These are phyloP conservation scores for Orius laevigatus DNA, from an alignment of 1,140 invertebrate genomes.

Conservation along the genomic window DNA sequence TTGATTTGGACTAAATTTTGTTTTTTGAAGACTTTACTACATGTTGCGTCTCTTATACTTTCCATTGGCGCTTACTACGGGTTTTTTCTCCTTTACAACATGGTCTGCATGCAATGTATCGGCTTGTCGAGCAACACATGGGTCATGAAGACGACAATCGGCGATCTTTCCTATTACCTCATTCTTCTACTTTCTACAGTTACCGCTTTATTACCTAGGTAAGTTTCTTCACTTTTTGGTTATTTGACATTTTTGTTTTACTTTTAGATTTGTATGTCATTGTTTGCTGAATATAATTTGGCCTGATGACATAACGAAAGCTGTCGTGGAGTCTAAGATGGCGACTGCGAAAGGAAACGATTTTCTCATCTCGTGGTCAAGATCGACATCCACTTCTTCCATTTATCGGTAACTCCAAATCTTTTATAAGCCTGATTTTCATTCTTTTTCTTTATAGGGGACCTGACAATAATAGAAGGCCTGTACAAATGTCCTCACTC, in stretches of 20 bases:
- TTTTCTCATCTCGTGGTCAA: constrained; percentile 45
- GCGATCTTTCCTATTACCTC: constrained; percentile 61
- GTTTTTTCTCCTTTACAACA: constrained; percentile 72
- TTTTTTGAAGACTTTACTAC: constrained; percentile 66
- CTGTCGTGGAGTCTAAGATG: constrained; percentile 28
- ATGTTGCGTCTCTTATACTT: constrained; percentile 53
- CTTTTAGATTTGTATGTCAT: constrained; percentile 29
- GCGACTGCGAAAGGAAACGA: constrained; percentile 36
- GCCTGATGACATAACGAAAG: constrained; percentile 36
- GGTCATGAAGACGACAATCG: constrained; percentile 66
- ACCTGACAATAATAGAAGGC: no score
- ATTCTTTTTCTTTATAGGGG: no score
- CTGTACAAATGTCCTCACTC: no score
- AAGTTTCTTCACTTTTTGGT: no score
- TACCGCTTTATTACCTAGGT: constrained; percentile 73
- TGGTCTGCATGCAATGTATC: constrained; percentile 58
- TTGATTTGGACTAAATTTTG: constrained; percentile 11
- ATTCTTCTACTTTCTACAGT: constrained; percentile 58
- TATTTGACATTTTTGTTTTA: constrained; percentile 8
- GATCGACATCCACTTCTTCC: constrained; percentile 42
- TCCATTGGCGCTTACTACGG: constrained; percentile 69
- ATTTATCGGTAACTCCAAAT: constrained; percentile 38
- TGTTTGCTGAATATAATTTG: constrained; percentile 30
- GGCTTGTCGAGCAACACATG: constrained; percentile 68
- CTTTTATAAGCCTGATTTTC: no score